phyloP scores from a whole-genome alignment of 2,888 invertebrate species.

The Cistogaster globosa region DNA sequence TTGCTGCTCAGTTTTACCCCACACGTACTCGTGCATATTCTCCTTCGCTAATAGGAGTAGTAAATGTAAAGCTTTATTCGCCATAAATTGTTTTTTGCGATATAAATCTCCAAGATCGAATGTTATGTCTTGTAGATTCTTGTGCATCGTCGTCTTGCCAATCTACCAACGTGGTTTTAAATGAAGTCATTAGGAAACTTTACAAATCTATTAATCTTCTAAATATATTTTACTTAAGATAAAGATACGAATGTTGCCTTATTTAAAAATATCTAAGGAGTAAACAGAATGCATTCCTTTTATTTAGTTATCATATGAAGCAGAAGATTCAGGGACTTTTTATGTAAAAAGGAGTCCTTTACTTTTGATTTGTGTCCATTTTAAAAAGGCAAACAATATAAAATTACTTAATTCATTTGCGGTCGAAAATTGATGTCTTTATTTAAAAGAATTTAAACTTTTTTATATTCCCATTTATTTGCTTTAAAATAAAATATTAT shows the following conservation, averaged over 20 bases:
- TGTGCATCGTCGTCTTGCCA: conserved; percentile 14
- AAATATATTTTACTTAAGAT: conserved; percentile 59
- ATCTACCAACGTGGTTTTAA: conserved; percentile 65
- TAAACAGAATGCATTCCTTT: conserved; percentile 10
- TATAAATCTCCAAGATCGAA: conserved; percentile 71
- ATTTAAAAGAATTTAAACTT: not conserved
- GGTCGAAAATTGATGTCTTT: conserved; percentile 40
- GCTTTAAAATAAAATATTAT: too few relatives aligned
- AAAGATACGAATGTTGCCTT: conserved; percentile 42
- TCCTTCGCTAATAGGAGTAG: conserved; percentile 61
- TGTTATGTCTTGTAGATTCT: conserved; percentile 55
- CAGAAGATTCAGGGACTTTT: not conserved
- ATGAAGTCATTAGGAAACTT: conserved; percentile 71
- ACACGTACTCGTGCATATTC: conserved; percentile 53
- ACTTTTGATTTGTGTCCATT: not conserved
- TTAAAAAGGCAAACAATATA: conserved; percentile 2
- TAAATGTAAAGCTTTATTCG: conserved; percentile 70
- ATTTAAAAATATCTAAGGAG: conserved; percentile 36
- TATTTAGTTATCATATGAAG: conserved; percentile 5
- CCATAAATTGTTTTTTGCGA: conserved; percentile 68
- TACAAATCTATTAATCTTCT: conserved; percentile 71
- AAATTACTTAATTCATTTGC: conserved; percentile 24
- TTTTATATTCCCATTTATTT: too few relatives aligned
- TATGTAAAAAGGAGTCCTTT: too few relatives aligned
- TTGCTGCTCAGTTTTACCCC: conserved; percentile 45